Evolutionary conservation across 2,888 invertebrate species (phyloP), one percentile per base, ranked within the genome.

Genomic region (Hydraecia micacea): DNA sequence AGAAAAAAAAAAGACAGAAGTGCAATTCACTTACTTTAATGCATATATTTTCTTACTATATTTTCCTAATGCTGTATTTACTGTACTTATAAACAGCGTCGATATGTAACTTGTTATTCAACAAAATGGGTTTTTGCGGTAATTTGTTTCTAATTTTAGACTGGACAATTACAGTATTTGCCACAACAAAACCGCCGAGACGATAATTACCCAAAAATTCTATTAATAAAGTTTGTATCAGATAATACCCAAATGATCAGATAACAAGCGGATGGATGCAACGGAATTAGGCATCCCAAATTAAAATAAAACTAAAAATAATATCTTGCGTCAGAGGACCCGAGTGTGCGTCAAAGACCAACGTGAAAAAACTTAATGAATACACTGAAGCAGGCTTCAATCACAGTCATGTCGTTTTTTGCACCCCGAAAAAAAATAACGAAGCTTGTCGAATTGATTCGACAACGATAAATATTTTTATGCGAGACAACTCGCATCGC

Each of bases 391-490:
- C 71, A 60, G 28, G 66, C 60, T 81, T 55, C 39, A 71, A 82
- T 63, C 28, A 73, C 55, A 7, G 7, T 42, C 32, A 36, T 18
- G 36, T 49, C n/a, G 9, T 78, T 88, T 87, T 86, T 88, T 87
- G 73, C 46, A 60, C 39, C 58, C 42, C 11, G 39, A 68, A 18
- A 39, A 67, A 65, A 82, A 75, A 58, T 69, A 63, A 68, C 49
- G 70, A 84, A 73, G 72, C 39, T 71, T 67, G 80, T 52, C 81
- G 66, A 86, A 87, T 86, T 73, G 70, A 88, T 85, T 87, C 39
- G 70, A 69, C 66, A 67, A 21, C 32, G 15, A 70, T 68, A 66
- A 73, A 15, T 28, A 80, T 67, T 66, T 67, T 69, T 21, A 77
- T 72, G 36, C n/a, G 49, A 71, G 62, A 15, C 52, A 36, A 52